Base-by-base conservation (phyloP, 1,140 invertebrate genomes). In the Papilio xuthus region DNA sequence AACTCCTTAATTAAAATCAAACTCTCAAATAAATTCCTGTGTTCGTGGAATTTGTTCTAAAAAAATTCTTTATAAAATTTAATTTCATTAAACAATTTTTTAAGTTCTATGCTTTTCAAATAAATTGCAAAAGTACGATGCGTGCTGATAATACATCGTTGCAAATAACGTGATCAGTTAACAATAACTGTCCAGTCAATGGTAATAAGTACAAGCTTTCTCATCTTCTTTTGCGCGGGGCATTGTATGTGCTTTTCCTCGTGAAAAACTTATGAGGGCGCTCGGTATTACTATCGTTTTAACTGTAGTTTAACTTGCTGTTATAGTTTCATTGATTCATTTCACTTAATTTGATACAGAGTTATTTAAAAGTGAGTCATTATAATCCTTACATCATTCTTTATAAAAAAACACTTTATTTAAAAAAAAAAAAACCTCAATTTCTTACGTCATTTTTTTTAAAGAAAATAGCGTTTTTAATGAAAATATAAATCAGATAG, bases 131-230 rank as follows among this genome's bases (percentile, higher is more conserved):
- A 18, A 18, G 15, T 18, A 47, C 44, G n/a, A 53, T 53, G 4
- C 56, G 23, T 60, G 10, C 10, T 60, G 23, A 26, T 60, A 26
- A 60, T 26, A 60, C 23, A 8, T 67, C 60, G 60, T 53, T 80
- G 67, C 75, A 83, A 63, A 63, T 85, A 88, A 88, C 84, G 87
- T 85, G 89, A 92, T 92, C 89, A 84, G 53, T 80, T 79, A 81
- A 91, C 91, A 92, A 93, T 93, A 93, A 93, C 90, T 93, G 92
- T 93, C 91, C 91, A 86, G 87, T 86, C 85, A 81, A 82, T 81
- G 82, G 71, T 88, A 88, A 89, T 87, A 83, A 85, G 84, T 84
- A 80, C 84, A 85, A 23, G 83, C 82, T 88, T 92, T 93, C 92
- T 86, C 90, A 93, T 85, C 86, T 92, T 92, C 88, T 93, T 91